A percentile compares a stretch with the other conserved stretches of the same genome.
phyloP scores from a whole-genome alignment of 1,140 invertebrate species.

The Penaeus indicus region DNA sequence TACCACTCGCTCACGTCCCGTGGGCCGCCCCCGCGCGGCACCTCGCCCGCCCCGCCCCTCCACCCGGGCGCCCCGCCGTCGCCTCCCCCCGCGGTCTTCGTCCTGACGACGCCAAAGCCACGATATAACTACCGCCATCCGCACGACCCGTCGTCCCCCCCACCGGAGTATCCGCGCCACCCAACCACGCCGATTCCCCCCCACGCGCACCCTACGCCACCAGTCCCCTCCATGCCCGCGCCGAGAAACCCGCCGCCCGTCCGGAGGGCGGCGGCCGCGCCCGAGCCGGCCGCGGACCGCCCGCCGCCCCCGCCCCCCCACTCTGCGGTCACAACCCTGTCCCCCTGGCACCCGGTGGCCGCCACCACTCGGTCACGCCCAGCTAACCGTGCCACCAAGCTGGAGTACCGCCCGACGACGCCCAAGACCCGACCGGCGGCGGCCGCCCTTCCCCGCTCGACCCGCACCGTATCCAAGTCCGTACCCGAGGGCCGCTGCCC shows the following conservation, averaged over 20 bases:
- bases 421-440: background rate
- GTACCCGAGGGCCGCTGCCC: slow-evolving; percentile 35
- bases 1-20: slow-evolving; percentile 49
- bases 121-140: slow-evolving; percentile 40
- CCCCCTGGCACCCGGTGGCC: too few species aligned
- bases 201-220: background rate
- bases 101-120: background rate
- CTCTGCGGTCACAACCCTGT: too few species aligned
- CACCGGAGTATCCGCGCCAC: background rate
- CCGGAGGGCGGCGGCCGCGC: background rate
- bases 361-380: too few species aligned
- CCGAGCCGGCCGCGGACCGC: too few species aligned
- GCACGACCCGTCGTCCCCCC: slow-evolving; percentile 11
- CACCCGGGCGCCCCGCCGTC: background rate
- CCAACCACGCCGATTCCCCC: background rate
- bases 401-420: background rate
- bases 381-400: background rate
- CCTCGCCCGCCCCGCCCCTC: slow-evolving; percentile 2
- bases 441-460: slow-evolving; percentile 36
- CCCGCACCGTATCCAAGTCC: background rate
- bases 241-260: background rate
- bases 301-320: too few species aligned
- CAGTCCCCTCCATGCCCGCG: slow-evolving; percentile 1
- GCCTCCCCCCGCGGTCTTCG: too few species aligned
- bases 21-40: background rate